Base-by-base conservation (phyloP, 2,797 vertebrate genomes). In the Mareca strepera region DNA sequence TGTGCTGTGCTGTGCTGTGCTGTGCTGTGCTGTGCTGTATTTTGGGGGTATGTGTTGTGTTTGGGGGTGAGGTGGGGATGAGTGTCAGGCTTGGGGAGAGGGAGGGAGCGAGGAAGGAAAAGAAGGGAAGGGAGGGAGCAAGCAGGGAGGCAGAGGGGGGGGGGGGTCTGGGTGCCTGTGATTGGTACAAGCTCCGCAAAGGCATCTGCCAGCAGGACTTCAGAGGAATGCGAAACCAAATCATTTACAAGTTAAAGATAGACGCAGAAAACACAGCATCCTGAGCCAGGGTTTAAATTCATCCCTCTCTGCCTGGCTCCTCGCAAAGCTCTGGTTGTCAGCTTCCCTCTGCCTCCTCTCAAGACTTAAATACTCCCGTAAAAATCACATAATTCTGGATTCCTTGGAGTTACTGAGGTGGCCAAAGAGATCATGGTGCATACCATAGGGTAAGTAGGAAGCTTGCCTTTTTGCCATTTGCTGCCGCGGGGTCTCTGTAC, bases 171-270 rank as follows among this genome's bases (percentile, higher is more conserved):
- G 74, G 70, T 94, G 97, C 84, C 88, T 98, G 98, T 97, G 98
- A 99, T 98, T 98, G 98, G 99, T 98, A 97, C 97, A 94, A 98
- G 96, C 93, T 97, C 87, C 73, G 78, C 89, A 48, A 82, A 98
- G 96, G 97, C 98, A 98, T 98, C 98, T 98, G 98, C 98, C 97
- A 97, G 98, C 97, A 97, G 98, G 98, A 98, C 98, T 97, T 97
- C 93, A 93, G 97, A 99, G 98, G 99, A 99, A 99, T 99, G 99
- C 98, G 97, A 98, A 98, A 98, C 98, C 98, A 97, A 98, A 98
- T 98, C 98, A 97, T 98, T 99, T 98, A 98, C 97, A 98, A 98
- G 99, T 99, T 99, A 99, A 99, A 99, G 99, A 99, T 99, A 99
- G 99, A 98, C 98, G 89, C 98, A 96, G 98, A 97, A 92, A 95